Evolutionary conservation across 2,113 vertebrate species (phyloP), one percentile per base, ranked within the genome.

Genomic region (Poeciliopsis turrubarensis): DNA sequence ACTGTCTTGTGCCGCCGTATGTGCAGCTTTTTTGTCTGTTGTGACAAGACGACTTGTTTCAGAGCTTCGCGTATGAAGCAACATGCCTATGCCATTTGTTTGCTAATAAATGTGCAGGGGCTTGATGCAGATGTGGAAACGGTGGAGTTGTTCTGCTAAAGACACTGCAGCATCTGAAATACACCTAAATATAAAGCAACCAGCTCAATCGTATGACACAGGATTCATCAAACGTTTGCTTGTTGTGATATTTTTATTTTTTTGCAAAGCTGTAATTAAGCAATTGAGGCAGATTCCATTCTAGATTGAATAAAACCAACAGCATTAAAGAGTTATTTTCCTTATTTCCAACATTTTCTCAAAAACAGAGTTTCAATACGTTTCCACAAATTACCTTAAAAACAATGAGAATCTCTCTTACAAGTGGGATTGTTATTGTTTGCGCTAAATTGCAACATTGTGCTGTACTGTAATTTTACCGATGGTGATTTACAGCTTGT

Each of bases 21-120:
- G 44, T 57, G 79, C 31, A 70, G 77, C 76, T 75, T 83, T 41
- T 71, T 65, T 77, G 64, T 79, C 71, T 30, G 73, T 67, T 62
- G 83, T 89, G 81, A 91, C 84, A 81, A 77, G 73, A 84, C 5
- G 65, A 68, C 66, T 89, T 73, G 47, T 83, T 88, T 77, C 27
- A 64, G 47, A 86, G 70, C 60, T 63, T 63, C 65, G 66, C 41
- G 51, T 66, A 63, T 69, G 62, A 77, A 72, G 63, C 26, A 0
- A 34, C 71, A 72, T 70, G n/a, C 69, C 13, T 9, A 29, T 44
- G 26, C 6, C 65, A 29, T 41, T 54, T 60, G 37, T 60, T 69
- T 34, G 70, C 27, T 63, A 64, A 71, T 63, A 61, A 51, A 80
- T 77, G 67, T 41, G 68, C 6, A 74, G 27, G 60, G 54, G 77